A percentile compares a stretch with the other conserved stretches of the same genome.
phyloP scores from a whole-genome alignment of 2,113 vertebrate species.

The Melanerpes formicivorus region DNA sequence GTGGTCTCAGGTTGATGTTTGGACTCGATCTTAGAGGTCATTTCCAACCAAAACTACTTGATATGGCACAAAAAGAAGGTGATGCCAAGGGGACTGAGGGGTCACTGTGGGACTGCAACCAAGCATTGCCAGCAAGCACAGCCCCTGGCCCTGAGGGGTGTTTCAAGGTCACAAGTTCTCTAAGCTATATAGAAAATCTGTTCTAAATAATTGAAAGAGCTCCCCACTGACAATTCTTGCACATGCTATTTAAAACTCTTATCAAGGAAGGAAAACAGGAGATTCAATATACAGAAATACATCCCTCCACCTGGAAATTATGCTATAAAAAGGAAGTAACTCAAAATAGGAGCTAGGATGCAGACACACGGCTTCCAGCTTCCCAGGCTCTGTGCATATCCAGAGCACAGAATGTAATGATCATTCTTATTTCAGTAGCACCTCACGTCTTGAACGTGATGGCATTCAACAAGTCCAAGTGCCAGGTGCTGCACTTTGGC shows the following conservation, averaged over 20 bases:
- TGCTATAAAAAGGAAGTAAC: slow-evolving; percentile 55
- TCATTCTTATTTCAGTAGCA: not conserved
- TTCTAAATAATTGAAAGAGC: not conserved
- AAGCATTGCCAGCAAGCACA: not conserved
- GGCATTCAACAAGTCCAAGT: no score
- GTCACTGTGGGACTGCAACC: accelerated
- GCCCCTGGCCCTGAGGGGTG: accelerated
- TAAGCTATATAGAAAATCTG: slow-evolving; percentile 45
- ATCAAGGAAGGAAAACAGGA: slow-evolving; percentile 62
- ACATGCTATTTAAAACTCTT: slow-evolving; percentile 61
- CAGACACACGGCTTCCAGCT: not conserved
- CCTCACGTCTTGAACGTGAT: not conserved
- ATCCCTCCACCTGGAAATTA: slow-evolving; percentile 57
- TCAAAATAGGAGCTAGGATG: slow-evolving; percentile 63
- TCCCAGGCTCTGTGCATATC: slow-evolving; percentile 9
- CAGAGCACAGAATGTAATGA: not conserved
- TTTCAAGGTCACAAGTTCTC: slow-evolving; percentile 39
- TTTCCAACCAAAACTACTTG: no score
- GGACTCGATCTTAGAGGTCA: no score
- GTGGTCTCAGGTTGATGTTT: no score
- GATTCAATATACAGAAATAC: slow-evolving; percentile 38
- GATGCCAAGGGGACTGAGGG: slow-evolving; percentile 27
- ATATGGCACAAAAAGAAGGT: not conserved
- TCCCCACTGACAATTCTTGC: slow-evolving; percentile 47
- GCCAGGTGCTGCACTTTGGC: no score